Percentiles rank a stretch among this genome's conserved stretches.
phyloP scores from a whole-genome alignment of 2,888 invertebrate species.

The Zelleria hepariella region DNA sequence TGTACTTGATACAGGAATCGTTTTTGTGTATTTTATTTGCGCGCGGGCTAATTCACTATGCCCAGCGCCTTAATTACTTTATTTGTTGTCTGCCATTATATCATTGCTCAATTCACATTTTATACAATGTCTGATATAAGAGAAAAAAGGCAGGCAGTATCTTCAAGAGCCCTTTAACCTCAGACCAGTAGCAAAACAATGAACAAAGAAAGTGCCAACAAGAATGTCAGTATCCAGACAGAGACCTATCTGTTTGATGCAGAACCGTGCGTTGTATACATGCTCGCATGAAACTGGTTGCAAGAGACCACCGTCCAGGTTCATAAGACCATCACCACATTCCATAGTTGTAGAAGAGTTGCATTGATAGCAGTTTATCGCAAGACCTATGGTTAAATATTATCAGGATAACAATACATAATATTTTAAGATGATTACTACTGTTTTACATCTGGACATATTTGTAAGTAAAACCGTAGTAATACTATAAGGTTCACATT shows the following conservation, averaged over 20 bases:
- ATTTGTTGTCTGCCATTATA: too few species aligned
- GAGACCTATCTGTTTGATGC: conserved; percentile 83
- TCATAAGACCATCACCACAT: conserved; percentile 78
- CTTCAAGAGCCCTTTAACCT: neutral
- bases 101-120: too few species aligned
- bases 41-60: too few species aligned
- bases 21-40: too few species aligned
- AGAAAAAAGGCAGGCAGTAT: neutral
- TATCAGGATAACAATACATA: too few species aligned
- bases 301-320: conserved; percentile 67
- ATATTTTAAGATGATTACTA: too few species aligned
- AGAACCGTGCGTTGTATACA: conserved; percentile 85
- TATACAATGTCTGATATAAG: too few species aligned
- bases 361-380: conserved; percentile 84
- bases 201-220: neutral
- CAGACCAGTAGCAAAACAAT: neutral
- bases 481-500: too few species aligned
- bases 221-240: conserved; percentile 14
- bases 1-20: too few species aligned
- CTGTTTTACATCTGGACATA: too few species aligned
- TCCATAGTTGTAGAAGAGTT: conserved; percentile 77
- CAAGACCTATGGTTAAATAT: conserved; percentile 39
- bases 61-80: too few species aligned
- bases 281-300: conserved; percentile 77
- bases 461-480: too few species aligned